Evolutionary conservation across 1,140 invertebrate species (phyloP).

Genomic region (Condylostylus longicornis): DNA sequence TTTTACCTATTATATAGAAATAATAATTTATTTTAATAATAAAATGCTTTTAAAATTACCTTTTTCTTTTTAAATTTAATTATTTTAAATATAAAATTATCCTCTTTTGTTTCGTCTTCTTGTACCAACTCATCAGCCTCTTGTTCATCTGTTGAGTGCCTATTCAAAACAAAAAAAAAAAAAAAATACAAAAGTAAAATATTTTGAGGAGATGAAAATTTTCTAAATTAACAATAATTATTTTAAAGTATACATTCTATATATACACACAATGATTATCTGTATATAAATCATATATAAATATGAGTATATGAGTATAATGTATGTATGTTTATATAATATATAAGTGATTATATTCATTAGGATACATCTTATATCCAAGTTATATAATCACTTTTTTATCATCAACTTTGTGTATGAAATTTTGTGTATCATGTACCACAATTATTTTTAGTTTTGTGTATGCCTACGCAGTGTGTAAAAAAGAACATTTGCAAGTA

Average conservation of each 20-base stretch:
- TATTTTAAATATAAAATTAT: constrained; percentile 23
- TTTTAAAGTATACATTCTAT: constrained; percentile 3
- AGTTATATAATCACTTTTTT: too few relatives aligned
- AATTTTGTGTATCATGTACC: too few relatives aligned
- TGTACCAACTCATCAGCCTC: constrained; percentile 19
- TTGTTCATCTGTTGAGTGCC: constrained; percentile 16
- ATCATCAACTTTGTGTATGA: too few relatives aligned
- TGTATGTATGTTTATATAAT: too few relatives aligned
- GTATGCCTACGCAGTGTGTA: too few relatives aligned
- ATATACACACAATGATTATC: neutral
- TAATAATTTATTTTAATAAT: neutral
- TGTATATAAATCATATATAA: neutral
- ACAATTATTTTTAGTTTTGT: too few relatives aligned
- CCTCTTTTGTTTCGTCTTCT: constrained; percentile 12
- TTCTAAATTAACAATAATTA: neutral
- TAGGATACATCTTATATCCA: too few relatives aligned
- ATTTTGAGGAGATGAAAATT: neutral
- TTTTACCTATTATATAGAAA: neutral
- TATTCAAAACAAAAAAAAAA: constrained; percentile 9
- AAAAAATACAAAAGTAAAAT: neutral
- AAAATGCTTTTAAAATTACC: neutral
- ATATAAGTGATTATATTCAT: too few relatives aligned
- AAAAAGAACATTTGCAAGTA: too few relatives aligned
- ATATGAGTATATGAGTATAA: neutral
- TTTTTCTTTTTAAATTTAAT: constrained; percentile 18